Evolutionary conservation across 23 tunicate species (phyloP), one percentile per base, ranked within the genome.

Genomic region (Ciona savignyi): DNA sequence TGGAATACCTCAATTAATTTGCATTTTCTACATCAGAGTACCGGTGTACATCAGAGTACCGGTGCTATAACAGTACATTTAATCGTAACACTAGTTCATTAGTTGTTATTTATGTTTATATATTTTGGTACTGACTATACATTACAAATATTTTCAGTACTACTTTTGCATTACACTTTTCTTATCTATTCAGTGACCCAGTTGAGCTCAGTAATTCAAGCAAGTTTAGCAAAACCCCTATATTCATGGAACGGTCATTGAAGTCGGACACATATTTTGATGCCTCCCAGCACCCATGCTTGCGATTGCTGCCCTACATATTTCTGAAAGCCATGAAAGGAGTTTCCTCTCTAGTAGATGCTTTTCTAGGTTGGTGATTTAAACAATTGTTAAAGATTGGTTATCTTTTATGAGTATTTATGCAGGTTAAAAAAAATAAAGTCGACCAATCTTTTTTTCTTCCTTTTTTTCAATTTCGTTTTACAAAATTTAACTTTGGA

Each of bases 301-400:
- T 85, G 23, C 70, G 80, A n/a, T 68, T 81, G 84, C 85, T 93
- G 67, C 93, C 98, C 0, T 64, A 74, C 25, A 86, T 86, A 23
- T 93, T 93, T 42, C 77, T 93, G 23, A 81, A 83, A 69, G 93
- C 88, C 1, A 86, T 93, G 85, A 81, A 89, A 51, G 98, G 98
- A 32, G 70, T 93, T 0, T 86, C 93, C 2, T 65, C 83, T 20
- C 68, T 83, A 2, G 88, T 78, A 26, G 98, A 93, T 34, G 98
- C 81, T 23, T 93, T 93, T 65, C 61, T 93, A 35, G 98, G 98
- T 86, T 65, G 32, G 75, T n/a, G n/a, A n/a, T n/a, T n/a, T n/a
- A n/a, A n/a, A n/a, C n/a, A n/a, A n/a, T n/a, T n/a, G n/a, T n/a
- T n/a, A n/a, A n/a, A n/a, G n/a, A n/a, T n/a, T n/a, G n/a, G n/a